Evolutionary conservation across 2,888 invertebrate genomes (phyloP).

Genomic region (Sthenelais limicola): DNA sequence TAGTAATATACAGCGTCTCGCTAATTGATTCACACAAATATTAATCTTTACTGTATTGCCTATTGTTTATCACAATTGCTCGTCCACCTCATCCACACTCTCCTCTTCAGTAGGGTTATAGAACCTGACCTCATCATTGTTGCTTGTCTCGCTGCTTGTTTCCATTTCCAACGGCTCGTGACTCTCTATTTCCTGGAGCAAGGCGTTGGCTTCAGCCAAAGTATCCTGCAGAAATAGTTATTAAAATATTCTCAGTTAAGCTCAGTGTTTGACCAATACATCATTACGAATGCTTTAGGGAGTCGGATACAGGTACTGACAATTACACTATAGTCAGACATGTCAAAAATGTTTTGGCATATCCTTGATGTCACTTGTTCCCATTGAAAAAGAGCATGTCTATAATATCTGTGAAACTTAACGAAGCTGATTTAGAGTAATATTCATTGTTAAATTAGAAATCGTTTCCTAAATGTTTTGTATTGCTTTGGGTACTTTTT

Average conservation of each 20-base stretch:
- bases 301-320: too few relatives aligned
- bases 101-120: slow-evolving; percentile 14
- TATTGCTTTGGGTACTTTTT: too few relatives aligned
- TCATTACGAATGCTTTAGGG: background rate
- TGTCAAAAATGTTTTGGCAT: too few relatives aligned
- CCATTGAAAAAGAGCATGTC: too few relatives aligned
- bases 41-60: too few relatives aligned
- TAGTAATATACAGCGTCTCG: background rate
- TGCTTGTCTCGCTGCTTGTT: slow-evolving; percentile 34
- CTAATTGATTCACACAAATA: background rate
- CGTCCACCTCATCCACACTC: slow-evolving; percentile 31
- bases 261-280: background rate
- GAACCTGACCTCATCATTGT: slow-evolving; percentile 8
- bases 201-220: slow-evolving; percentile 73
- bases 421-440: too few relatives aligned
- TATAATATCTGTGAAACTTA: too few relatives aligned
- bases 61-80: slow-evolving; percentile 18
- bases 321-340: background rate
- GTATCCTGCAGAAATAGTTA: slow-evolving; percentile 67
- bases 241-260: background rate
- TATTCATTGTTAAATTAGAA: too few relatives aligned
- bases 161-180: slow-evolving; percentile 41
- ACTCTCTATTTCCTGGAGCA: slow-evolving; percentile 71
- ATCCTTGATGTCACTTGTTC: too few relatives aligned
- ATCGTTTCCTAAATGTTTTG: too few relatives aligned